Conservation (phyloP, 2,888 invertebrate species). For the Horisme vitalbata region DNA sequence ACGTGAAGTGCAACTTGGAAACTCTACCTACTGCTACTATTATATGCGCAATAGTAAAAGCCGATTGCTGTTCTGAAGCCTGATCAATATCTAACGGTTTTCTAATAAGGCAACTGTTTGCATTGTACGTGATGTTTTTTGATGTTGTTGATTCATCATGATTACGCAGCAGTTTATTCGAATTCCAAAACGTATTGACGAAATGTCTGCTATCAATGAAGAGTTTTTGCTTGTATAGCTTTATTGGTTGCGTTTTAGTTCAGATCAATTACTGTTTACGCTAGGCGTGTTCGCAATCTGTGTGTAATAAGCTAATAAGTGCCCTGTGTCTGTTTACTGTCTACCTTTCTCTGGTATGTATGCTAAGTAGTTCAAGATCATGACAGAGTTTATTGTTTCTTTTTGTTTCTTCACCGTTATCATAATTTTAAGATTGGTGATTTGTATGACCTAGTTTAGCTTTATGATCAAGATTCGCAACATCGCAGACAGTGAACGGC, state of each 20-base stretch:
- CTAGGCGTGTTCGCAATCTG: too few species aligned
- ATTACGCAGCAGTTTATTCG: constrained; percentile 22
- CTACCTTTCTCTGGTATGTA: constrained; percentile 6
- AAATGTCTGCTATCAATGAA: constrained; percentile 20
- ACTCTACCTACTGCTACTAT: not conserved
- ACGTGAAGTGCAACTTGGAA: too few species aligned
- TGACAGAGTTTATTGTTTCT: not conserved
- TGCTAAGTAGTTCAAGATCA: constrained; percentile 8
- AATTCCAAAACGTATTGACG: constrained; percentile 24
- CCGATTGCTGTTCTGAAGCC: not conserved
- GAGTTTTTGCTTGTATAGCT: constrained; percentile 2
- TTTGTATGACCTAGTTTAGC: constrained; percentile 13
- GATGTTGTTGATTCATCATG: constrained; percentile 21
- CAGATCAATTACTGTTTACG: too few species aligned
- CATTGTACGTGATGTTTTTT: constrained; percentile 14
- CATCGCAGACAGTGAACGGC: constrained; percentile 18
- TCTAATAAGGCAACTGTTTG: constrained; percentile 5
- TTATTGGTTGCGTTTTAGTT: too few species aligned
- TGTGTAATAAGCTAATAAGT: too few species aligned
- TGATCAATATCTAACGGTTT: not conserved
- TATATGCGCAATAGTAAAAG: not conserved
- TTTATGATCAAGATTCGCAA: constrained; percentile 19
- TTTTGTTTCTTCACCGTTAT: constrained; percentile 11
- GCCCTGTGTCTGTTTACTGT: not conserved
- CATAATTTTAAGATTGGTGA: not conserved